phyloP scores from a whole-genome alignment of 92 coral and sea anemone species.

The Ricordea florida region DNA sequence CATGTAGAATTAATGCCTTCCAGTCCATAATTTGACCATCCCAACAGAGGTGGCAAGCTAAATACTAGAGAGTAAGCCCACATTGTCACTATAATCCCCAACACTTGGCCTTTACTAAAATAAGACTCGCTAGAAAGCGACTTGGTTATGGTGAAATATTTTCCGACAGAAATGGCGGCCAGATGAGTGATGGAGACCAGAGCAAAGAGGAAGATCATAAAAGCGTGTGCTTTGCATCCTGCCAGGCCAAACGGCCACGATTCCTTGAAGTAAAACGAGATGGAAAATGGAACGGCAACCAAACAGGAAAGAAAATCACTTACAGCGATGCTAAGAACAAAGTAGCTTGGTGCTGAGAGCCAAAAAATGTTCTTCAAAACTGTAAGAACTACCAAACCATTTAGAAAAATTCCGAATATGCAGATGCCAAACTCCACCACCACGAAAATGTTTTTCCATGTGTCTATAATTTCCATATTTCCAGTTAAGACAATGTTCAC shows the following conservation, averaged over 20 bases:
- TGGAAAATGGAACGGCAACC: slow-evolving; percentile 56
- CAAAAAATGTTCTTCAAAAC: slow-evolving; percentile 28
- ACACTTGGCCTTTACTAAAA: slow-evolving; percentile 28
- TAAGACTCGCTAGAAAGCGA: slow-evolving; percentile 32
- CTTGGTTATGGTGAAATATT: slow-evolving; percentile 61
- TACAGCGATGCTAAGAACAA: slow-evolving; percentile 51
- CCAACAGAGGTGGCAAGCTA: slow-evolving; percentile 49
- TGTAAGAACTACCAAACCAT: slow-evolving; percentile 29
- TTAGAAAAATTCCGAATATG: slow-evolving; percentile 34
- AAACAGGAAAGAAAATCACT: slow-evolving; percentile 56
- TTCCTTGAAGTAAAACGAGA: slow-evolving; percentile 10
- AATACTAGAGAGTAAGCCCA: slow-evolving; percentile 50
- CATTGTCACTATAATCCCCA: slow-evolving; percentile 16
- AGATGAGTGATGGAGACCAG: slow-evolving; percentile 63
- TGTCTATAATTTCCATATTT: neutral
- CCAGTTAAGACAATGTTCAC: too few relatives aligned
- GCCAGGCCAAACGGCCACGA: slow-evolving; percentile 60
- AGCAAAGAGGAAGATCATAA: slow-evolving; percentile 57
- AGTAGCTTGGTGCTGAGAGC: slow-evolving; percentile 38
- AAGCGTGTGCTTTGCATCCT: slow-evolving; percentile 64
- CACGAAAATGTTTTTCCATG: neutral
- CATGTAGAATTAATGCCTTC: slow-evolving; percentile 54
- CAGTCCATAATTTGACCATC: slow-evolving; percentile 48
- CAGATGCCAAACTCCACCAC: neutral
- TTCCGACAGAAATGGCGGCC: slow-evolving; percentile 50